Conservation (phyloP, 2,797 vertebrate species). For the Hoplostethus mediterraneus region DNA sequence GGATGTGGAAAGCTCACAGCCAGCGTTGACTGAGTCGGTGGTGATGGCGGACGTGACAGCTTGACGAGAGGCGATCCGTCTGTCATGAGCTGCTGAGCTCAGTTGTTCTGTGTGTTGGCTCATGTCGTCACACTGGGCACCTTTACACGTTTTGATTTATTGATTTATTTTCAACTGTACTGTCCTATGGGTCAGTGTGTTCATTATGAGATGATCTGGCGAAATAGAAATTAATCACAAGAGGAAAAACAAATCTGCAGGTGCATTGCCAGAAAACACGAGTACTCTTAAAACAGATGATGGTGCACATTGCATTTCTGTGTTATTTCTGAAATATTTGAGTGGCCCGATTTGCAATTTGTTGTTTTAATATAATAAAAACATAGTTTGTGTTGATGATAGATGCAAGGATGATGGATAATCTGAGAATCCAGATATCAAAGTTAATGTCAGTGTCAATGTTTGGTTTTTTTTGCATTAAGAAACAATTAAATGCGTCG, state of each 20-base stretch:
- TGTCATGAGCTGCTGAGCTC: constrained; percentile 33
- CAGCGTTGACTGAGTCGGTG: constrained; percentile 40
- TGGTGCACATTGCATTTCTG: too few relatives aligned
- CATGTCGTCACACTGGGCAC: constrained; percentile 25
- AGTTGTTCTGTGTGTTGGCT: constrained; percentile 20
- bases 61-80: constrained; percentile 48
- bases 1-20: constrained; percentile 71
- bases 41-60: constrained; percentile 52
- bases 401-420: too few relatives aligned
- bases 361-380: too few relatives aligned
- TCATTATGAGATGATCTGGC: background rate
- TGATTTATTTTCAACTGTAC: constrained; percentile 4
- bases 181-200: background rate
- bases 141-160: background rate
- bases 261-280: too few relatives aligned
- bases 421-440: background rate
- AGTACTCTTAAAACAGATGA: too few relatives aligned
- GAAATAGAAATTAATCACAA: background rate
- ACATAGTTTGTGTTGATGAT: too few relatives aligned
- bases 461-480: background rate
- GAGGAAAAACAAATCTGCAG: too few relatives aligned
- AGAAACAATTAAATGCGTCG: background rate
- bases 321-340: too few relatives aligned
- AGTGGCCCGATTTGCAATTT: too few relatives aligned
- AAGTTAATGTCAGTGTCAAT: background rate